phyloP scores from a whole-genome alignment of 2,888 invertebrate genomes.

The Hoplodrina blanda region DNA sequence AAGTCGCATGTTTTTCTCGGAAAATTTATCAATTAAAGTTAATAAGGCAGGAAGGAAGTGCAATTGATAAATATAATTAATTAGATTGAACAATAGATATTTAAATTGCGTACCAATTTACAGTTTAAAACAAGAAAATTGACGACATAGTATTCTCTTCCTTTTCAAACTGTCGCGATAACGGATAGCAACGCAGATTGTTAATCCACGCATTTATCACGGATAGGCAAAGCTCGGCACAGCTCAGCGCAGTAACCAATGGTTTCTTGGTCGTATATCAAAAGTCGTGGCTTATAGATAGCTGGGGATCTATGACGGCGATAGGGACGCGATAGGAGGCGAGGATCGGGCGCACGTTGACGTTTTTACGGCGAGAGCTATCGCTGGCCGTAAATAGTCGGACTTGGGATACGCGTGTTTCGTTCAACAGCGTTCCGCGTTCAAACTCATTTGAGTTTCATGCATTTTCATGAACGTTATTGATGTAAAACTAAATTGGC shows the following conservation, averaged over 20 bases:
- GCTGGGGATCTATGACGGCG: conserved; percentile 67
- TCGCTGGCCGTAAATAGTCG: conserved; percentile 78
- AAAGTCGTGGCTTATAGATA: conserved; percentile 67
- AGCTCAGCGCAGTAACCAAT: conserved; percentile 57
- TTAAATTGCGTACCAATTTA: conserved; percentile 21
- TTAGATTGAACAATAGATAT: neutral
- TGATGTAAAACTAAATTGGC: conserved; percentile 57
- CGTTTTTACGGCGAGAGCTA: conserved; percentile 86
- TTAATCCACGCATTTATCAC: conserved; percentile 60
- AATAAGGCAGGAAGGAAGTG: neutral
- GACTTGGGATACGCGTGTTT: conserved; percentile 68
- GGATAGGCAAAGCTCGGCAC: conserved; percentile 32
- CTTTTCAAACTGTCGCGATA: conserved; percentile 5
- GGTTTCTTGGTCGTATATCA: conserved; percentile 69
- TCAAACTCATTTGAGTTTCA: conserved; percentile 66
- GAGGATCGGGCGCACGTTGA: conserved; percentile 78
- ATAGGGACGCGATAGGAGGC: conserved; percentile 74
- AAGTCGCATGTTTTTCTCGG: conserved; percentile 15
- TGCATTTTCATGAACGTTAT: conserved; percentile 69
- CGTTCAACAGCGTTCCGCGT: conserved; percentile 63
- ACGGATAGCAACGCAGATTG: conserved; percentile 21
- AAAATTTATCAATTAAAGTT: conserved; percentile 13
- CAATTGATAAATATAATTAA: neutral
- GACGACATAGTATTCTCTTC: neutral
- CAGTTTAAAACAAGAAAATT: conserved; percentile 15